Percentiles rank a stretch among this genome's conserved stretches.
Evolutionary conservation across 2,797 vertebrate species (phyloP).

Genomic region (Arvicola amphibius): DNA sequence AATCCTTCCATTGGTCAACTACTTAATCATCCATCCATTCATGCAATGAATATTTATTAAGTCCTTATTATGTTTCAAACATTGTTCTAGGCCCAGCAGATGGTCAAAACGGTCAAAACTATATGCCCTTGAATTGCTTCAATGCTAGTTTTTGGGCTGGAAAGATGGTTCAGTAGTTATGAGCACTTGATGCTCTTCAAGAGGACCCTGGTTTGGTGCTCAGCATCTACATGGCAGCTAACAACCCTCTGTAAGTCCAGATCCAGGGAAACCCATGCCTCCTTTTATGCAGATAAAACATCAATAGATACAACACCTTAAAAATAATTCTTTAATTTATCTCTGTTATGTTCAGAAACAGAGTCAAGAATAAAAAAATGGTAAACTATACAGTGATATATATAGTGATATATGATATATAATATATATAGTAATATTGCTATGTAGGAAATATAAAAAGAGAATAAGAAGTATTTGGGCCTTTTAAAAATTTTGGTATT

Average conservation of each 20-base stretch:
- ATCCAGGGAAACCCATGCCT: neutral
- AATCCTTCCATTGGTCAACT: conserved; percentile 35
- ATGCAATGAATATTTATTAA: conserved; percentile 44
- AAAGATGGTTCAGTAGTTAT: neutral
- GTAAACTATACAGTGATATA: neutral
- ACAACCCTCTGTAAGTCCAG: neutral
- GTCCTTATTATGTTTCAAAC: neutral
- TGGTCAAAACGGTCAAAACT: conserved; percentile 27
- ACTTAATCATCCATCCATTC: neutral
- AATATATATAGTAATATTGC: neutral
- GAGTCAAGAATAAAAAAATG: conserved; percentile 20
- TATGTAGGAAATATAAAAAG: neutral
- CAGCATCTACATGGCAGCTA: neutral
- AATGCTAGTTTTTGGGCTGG: neutral
- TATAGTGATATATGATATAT: neutral
- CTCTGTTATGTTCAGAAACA: neutral
- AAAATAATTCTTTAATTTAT: neutral
- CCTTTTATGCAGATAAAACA: neutral
- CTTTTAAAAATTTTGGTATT: neutral
- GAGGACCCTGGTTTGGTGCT: neutral
- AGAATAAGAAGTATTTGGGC: neutral
- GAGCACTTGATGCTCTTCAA: neutral
- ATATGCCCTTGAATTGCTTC: neutral
- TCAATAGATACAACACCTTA: too few relatives aligned
- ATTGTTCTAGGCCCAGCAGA: conserved; percentile 9